Base-by-base conservation (phyloP, 2,888 invertebrate genomes). In the Drosophila tanythrix region DNA sequence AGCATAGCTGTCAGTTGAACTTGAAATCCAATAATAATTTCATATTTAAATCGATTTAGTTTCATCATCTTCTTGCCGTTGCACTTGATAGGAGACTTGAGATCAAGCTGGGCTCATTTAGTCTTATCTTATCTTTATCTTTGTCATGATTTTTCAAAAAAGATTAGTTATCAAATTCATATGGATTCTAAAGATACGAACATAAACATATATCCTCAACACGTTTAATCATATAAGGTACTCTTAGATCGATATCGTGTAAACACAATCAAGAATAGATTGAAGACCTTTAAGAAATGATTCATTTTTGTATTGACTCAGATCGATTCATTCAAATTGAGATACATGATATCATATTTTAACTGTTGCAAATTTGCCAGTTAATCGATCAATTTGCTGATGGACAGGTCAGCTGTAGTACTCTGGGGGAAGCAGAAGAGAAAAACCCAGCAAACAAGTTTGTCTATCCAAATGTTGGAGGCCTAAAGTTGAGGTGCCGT, bases 401-500 rank as follows among this genome's bases (percentile, higher is more conserved):
- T 61, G 43, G 65, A 57, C 48, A 33, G 38, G 51, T 40, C 48
- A 38, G 46, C 52, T 40, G 27, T 51, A 25, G 51, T 36, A 63
- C 52, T 70, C 36, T 57, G 63, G 13, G 33, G 6, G 13, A 33
- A 21, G 18, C 55, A 36, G 7, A 18, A 10, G 11, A 57, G 21
- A 64, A 79, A 79, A 79, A 66, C 79, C 78, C 71, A 68, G 31
- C 59, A 57, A 79, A 79, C 79, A 25, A 61, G 79, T 79, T 79
- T 61, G 13, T 40, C 27, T 25, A 18, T 3, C 35, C 29, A 35
- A 48, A 55, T 57, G 43, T 67, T 51, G 35, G 56, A 66, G 66
- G 71, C 79, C 83, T 61, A 76, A 57, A 72, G 60, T 52, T 61
- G 40, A 69, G 72, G 71, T 87, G 83, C 84, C 83, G 77, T 77